Conservation (phyloP, 1,140 invertebrate species). For the Stegodyphus dumicola region DNA sequence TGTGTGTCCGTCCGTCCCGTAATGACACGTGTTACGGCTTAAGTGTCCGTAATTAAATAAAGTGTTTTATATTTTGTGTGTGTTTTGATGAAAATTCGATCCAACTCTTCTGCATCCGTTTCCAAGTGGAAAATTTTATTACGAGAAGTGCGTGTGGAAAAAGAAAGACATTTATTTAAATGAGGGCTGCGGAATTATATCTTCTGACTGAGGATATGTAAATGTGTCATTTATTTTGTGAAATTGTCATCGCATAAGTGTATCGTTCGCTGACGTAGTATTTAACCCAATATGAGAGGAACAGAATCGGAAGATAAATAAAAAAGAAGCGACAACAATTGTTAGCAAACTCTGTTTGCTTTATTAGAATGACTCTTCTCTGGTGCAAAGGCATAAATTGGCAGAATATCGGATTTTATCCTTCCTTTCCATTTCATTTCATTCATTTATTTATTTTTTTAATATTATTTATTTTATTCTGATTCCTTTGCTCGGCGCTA, state of each 20-base stretch:
- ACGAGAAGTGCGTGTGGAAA: conserved; percentile 20
- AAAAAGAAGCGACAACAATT: too few relatives aligned
- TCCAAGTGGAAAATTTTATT: conserved; percentile 29
- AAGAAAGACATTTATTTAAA: conserved; percentile 36
- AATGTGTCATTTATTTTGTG: conserved; percentile 22
- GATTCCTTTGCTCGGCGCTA: too few relatives aligned
- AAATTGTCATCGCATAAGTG: conserved; percentile 5
- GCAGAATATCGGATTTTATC: too few relatives aligned
- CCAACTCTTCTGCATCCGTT: background rate
- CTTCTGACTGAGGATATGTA: conserved; percentile 9
- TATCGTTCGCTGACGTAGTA: conserved; percentile 24
- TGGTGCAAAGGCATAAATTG: too few relatives aligned
- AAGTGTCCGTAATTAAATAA: conserved; percentile 52
- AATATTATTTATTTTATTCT: too few relatives aligned
- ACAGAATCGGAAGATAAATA: too few relatives aligned
- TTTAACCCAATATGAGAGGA: background rate
- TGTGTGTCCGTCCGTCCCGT: background rate
- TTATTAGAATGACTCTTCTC: too few relatives aligned
- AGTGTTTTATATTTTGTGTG: conserved; percentile 38
- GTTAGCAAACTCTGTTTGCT: too few relatives aligned
- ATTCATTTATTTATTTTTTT: too few relatives aligned
- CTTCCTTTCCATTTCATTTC: too few relatives aligned
- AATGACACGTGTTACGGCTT: conserved; percentile 47
- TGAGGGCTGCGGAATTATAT: conserved; percentile 18
- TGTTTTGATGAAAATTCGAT: conserved; percentile 41